Evolutionary conservation across 2,888 invertebrate species (phyloP), one percentile per base, ranked within the genome.

Genomic region (Gibbula magus): DNA sequence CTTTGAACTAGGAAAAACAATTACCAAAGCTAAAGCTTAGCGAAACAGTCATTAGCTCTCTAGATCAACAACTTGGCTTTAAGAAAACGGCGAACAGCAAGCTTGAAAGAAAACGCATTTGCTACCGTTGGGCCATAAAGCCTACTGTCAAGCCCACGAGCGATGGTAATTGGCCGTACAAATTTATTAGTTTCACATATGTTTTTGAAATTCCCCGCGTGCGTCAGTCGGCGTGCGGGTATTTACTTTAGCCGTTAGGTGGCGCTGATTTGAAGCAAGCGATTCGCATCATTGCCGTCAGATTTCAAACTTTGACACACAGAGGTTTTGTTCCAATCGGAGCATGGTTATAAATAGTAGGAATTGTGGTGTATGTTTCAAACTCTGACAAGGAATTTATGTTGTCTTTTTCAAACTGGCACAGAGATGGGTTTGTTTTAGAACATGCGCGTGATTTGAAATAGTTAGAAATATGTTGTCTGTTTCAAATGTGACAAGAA

Each of bases 161-260:
- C 22, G n/a, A 25, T 53, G 25, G 53, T 53, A 75, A 75, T 75
- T 75, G 75, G 75, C 32, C 75, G 53, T 75, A 54, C 16, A 32
- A 29, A 53, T 75, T 75, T 75, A 75, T 25, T 75, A 35, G 29
- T 54, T 32, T 54, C 75, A 32, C 75, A 75, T 75, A 54, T 75
- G 75, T 75, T 75, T 75, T 54, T 20, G 54, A 75, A 29, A 53
- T 75, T n/a, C 29, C 25, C 10, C 3, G 32, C 25, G 29, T 29
- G 29, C 32, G 53, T 52, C 75, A 54, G 10, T 18, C 53, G 29
- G n/a, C 51, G 25, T 22, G 75, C 54, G 25, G 25, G 53, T 75
- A 54, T 75, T 75, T 75, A 53, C 75, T 75, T 54, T 67, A 35
- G 67, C 35, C 18, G 29, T 5, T 20, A 29, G 25, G 25, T 32